phyloP scores from a whole-genome alignment of 2,888 invertebrate species.

The Carabus problematicus region DNA sequence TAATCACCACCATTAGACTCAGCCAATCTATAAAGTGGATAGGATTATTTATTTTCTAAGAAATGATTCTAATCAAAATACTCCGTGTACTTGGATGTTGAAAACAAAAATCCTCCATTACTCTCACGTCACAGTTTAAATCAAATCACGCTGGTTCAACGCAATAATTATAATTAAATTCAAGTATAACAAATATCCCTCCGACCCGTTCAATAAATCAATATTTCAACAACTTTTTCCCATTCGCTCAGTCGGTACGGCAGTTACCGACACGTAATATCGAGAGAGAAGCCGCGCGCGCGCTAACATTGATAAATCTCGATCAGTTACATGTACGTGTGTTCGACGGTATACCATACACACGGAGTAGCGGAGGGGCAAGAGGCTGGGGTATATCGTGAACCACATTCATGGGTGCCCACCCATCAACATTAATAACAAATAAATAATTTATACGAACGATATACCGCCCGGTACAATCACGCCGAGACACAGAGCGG shows the following conservation, averaged over 20 bases:
- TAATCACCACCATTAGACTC: no score
- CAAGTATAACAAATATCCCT: constrained; percentile 13
- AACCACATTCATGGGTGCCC: background rate
- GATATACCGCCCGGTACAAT: constrained; percentile 22
- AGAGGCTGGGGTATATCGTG: no score
- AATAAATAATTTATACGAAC: constrained; percentile 35
- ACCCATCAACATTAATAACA: constrained; percentile 29
- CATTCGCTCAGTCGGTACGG: no score
- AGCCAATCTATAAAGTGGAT: no score
- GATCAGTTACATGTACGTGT: background rate
- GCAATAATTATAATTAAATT: constrained; percentile 30
- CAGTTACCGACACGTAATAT: constrained; percentile 1
- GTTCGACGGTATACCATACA: no score
- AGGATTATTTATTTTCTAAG: no score
- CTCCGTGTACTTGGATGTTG: no score
- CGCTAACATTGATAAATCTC: constrained; percentile 27
- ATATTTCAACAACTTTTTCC: background rate
- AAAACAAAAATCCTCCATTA: no score
- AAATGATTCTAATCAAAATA: no score
- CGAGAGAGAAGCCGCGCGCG: background rate
- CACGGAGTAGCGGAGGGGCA: no score
- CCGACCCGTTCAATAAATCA: constrained; percentile 26
- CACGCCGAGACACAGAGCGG: constrained; percentile 20
- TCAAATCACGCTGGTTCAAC: constrained; percentile 3
- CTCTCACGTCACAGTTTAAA: no score